Evolutionary conservation across 2,888 invertebrate species (phyloP), one percentile per base, ranked within the genome.

Genomic region (Drosophila yooni): DNA sequence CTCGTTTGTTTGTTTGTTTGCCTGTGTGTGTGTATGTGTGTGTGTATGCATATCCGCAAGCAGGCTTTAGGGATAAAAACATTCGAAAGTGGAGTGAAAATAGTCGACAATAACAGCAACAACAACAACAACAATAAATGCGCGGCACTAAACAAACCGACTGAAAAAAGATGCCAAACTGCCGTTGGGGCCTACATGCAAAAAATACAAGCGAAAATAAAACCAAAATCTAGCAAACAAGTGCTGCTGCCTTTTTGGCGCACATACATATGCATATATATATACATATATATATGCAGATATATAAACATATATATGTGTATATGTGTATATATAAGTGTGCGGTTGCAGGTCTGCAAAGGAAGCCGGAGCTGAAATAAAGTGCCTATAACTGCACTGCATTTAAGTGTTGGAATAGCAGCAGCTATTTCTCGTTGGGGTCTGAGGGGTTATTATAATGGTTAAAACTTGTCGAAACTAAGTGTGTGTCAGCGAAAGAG

Each of bases 51-150:
- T 88, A 85, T 83, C 87, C 89, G 87, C 89, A 84, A 88, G 89
- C 87, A 72, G 84, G 84, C 89, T 88, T 88, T 88, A 79, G 81
- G 89, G 84, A 88, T 88, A 88, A 89, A 87, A 88, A 84, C 84
- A 81, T 83, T 76, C 76, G 73, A 89, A 84, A 84, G 84, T 81
- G 84, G 79, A 84, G 75, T 84, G 78, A 89, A 87, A 89, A 88
- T 87, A 84, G 83, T 83, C 82, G 74, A 68, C 70, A 83, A 67
- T 66, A 60, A 70, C 64, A 59, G 58, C 57, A 57, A 52, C 46
- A 68, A 46, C 46, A 76, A 51, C 71, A 62, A 74, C 46, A 46
- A 46, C 15, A 46, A 8, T 15, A 46, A 46, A 46, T 61, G 57
- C 76, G 57, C 59, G 48, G 29, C 72, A 67, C 76, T 71, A 76